phyloP scores from a whole-genome alignment of 2,113 vertebrate species.

The Atractosteus spatula region DNA sequence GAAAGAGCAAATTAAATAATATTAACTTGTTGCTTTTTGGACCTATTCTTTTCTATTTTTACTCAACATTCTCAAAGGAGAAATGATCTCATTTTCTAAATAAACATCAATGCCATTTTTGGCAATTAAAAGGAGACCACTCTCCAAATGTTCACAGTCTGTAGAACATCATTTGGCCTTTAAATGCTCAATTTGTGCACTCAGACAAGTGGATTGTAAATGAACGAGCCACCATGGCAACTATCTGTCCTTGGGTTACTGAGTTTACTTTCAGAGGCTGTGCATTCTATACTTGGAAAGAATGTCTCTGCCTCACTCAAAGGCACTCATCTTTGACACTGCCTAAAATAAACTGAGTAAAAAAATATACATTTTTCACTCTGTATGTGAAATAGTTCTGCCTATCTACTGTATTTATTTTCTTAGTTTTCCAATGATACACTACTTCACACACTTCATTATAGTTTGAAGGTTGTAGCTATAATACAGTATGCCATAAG shows the following conservation, averaged over 20 bases:
- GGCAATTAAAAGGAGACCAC: conserved; percentile 38
- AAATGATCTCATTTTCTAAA: conserved; percentile 43
- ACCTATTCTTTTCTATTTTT: conserved; percentile 17
- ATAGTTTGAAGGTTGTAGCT: too few relatives aligned
- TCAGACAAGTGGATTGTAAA: conserved; percentile 8
- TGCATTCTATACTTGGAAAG: too few relatives aligned
- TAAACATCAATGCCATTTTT: conserved; percentile 36
- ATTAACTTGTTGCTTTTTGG: background rate
- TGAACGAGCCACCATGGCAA: background rate
- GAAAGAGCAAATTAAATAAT: conserved; percentile 17
- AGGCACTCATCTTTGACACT: too few relatives aligned
- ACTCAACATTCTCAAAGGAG: conserved; percentile 27
- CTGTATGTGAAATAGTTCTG: too few relatives aligned
- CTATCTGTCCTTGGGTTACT: conserved; percentile 22
- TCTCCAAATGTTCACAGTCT: conserved; percentile 35
- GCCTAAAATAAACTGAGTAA: too few relatives aligned
- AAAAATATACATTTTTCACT: too few relatives aligned
- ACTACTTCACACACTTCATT: too few relatives aligned
- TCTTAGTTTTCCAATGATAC: too few relatives aligned
- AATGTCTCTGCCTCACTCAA: too few relatives aligned
- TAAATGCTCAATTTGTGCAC: conserved; percentile 6
- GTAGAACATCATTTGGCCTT: conserved; percentile 14
- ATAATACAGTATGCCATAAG: too few relatives aligned
- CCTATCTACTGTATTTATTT: too few relatives aligned
- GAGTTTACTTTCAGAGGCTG: background rate